phyloP scores from a whole-genome alignment of 2,113 vertebrate genomes.

The Lasiurus borealis region DNA sequence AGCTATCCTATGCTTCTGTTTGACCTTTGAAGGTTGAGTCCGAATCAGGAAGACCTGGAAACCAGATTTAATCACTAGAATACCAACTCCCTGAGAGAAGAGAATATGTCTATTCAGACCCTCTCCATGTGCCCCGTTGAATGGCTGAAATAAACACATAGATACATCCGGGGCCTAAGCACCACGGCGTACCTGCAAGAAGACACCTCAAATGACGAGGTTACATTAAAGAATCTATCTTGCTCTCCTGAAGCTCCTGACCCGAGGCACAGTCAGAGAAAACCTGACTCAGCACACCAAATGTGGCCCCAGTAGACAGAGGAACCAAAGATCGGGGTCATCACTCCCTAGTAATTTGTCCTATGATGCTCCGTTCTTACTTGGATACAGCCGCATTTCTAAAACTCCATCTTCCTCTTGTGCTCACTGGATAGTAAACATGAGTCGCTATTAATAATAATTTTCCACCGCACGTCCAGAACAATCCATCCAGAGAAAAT shows the following conservation, averaged over 20 bases:
- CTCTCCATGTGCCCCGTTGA: background rate
- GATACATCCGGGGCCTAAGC: background rate
- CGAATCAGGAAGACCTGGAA: background rate
- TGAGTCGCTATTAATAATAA: constrained; percentile 83
- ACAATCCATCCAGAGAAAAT: constrained; percentile 84
- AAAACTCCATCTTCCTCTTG: constrained; percentile 61
- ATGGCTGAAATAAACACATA: background rate
- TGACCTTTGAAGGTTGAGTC: constrained; percentile 2
- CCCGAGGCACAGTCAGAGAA: background rate
- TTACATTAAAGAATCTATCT: background rate
- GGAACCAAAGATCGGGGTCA: constrained; percentile 13
- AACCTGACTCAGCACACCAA: background rate
- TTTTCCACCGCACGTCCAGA: constrained; percentile 79
- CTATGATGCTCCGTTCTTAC: background rate
- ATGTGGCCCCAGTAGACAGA: background rate
- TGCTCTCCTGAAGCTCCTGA: constrained; percentile 40
- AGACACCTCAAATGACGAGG: background rate
- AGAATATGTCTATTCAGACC: background rate
- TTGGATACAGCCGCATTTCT: constrained; percentile 50
- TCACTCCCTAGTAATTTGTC: background rate
- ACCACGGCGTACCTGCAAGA: background rate
- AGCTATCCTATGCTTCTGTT: background rate
- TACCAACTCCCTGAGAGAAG: background rate
- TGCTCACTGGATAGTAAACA: constrained; percentile 79
- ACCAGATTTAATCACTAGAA: background rate